phyloP scores from a whole-genome alignment of 2,797 vertebrate genomes.

The Apodemus agrarius region DNA sequence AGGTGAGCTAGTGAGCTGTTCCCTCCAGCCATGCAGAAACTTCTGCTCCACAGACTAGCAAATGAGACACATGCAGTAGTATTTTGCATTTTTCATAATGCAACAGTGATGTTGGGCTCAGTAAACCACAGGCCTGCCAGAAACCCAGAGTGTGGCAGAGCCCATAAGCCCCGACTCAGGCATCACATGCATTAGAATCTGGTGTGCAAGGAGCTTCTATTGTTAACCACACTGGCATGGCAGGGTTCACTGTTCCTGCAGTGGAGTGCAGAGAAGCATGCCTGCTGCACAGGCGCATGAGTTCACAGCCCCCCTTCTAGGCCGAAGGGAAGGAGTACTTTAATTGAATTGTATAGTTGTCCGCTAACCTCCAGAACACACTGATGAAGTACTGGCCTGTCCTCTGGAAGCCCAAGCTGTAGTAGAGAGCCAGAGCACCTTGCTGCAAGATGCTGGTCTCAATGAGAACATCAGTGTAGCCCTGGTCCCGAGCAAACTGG shows the following conservation, averaged over 20 bases:
- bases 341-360: fast-evolving
- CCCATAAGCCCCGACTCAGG: fast-evolving
- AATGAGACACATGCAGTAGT: background rate
- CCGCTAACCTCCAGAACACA: fast-evolving
- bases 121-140: background rate
- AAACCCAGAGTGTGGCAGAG: background rate
- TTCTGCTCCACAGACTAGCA: background rate
- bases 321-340: background rate
- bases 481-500: constrained; percentile 27
- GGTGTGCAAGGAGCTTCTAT: background rate
- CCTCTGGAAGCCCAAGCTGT: constrained; percentile 81
- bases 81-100: background rate
- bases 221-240: too few relatives aligned
- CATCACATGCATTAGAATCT: fast-evolving
- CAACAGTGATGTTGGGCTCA: background rate
- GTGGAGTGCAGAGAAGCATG: background rate
- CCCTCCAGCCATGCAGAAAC: background rate
- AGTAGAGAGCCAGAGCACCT: constrained; percentile 77
- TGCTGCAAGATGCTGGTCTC: constrained; percentile 76
- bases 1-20: background rate
- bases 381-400: fast-evolving
- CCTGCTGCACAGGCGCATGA: background rate
- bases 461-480: constrained; percentile 80
- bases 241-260: background rate
- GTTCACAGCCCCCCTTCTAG: background rate